Evolutionary conservation across 2,797 vertebrate genomes (phyloP).

Genomic region (Sternarchorhynchus goeldii): DNA sequence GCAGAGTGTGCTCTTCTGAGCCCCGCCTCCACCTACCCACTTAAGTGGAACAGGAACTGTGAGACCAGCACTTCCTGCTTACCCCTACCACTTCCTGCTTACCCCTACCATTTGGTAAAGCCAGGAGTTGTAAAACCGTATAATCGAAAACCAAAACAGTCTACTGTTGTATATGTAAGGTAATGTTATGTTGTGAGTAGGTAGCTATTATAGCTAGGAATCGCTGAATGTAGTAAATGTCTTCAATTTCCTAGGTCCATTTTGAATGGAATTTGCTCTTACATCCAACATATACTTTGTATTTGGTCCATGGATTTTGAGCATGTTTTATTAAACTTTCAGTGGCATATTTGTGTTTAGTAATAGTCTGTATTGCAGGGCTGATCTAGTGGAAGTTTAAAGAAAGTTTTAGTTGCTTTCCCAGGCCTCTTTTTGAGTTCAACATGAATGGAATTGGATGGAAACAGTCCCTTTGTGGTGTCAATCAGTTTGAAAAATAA

Average conservation of each 20-base stretch:
- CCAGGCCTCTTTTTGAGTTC: conserved; percentile 44
- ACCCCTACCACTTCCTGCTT: conserved; percentile 56
- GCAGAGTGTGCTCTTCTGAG: conserved; percentile 38
- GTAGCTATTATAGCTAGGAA: no score
- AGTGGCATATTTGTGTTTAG: conserved; percentile 44
- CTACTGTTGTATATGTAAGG: no score
- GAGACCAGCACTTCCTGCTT: conserved; percentile 73
- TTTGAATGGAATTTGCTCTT: conserved; percentile 37
- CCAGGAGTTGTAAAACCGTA: background rate
- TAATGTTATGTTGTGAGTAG: no score
- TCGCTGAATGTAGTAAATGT: no score
- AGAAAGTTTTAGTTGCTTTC: conserved; percentile 58
- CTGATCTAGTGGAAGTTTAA: conserved; percentile 48
- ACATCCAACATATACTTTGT: background rate
- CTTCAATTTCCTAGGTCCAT: background rate
- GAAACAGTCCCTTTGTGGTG: conserved; percentile 54
- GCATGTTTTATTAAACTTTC: conserved; percentile 25
- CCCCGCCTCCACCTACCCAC: conserved; percentile 53
- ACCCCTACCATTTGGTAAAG: conserved; percentile 42
- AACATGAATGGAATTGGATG: conserved; percentile 56
- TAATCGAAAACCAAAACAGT: no score
- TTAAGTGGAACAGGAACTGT: conserved; percentile 66
- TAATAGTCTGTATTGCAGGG: conserved; percentile 26
- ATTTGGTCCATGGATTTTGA: conserved; percentile 11
- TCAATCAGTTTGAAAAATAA: conserved; percentile 54